These are phyloP conservation scores for Anthophora plumipes DNA, from an alignment of 2,888 invertebrate genomes.

Conservation along the genomic window DNA sequence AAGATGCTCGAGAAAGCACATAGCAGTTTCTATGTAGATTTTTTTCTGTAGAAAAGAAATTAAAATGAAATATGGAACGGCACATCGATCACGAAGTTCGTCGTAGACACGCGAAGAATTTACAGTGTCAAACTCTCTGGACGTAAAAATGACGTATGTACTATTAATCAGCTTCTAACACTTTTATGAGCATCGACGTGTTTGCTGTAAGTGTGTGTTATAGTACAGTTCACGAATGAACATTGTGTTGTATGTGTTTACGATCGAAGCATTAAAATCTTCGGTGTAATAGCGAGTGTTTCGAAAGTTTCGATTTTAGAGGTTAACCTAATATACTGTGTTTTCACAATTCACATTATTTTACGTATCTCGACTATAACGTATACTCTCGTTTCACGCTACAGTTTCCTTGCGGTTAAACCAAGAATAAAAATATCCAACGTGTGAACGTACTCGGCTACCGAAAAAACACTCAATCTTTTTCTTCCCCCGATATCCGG, in stretches of 20 bases:
- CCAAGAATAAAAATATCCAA: neutral
- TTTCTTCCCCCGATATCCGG: constrained; percentile 12
- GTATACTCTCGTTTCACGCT: neutral
- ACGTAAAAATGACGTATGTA: neutral
- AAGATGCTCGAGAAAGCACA: neutral
- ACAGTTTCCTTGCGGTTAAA: neutral
- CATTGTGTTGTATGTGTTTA: neutral
- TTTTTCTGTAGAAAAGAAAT: neutral
- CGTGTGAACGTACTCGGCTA: constrained; percentile 22
- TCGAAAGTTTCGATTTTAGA: neutral
- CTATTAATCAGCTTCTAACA: neutral
- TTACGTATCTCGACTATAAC: neutral
- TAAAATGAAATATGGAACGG: neutral
- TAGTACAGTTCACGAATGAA: neutral
- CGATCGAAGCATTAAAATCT: neutral
- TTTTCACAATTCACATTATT: neutral
- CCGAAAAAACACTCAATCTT: neutral
- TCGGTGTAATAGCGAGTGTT: too few relatives aligned
- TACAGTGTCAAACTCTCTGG: neutral
- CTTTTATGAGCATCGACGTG: neutral
- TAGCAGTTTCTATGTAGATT: neutral
- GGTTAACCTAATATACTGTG: neutral
- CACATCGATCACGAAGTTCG: constrained; percentile 3
- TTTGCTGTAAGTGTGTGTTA: neutral
- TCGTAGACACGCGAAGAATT: constrained; percentile 12